These are phyloP conservation scores for Lophochroa leadbeateri DNA, from an alignment of 2,113 vertebrate genomes.

Conservation along the genomic window DNA sequence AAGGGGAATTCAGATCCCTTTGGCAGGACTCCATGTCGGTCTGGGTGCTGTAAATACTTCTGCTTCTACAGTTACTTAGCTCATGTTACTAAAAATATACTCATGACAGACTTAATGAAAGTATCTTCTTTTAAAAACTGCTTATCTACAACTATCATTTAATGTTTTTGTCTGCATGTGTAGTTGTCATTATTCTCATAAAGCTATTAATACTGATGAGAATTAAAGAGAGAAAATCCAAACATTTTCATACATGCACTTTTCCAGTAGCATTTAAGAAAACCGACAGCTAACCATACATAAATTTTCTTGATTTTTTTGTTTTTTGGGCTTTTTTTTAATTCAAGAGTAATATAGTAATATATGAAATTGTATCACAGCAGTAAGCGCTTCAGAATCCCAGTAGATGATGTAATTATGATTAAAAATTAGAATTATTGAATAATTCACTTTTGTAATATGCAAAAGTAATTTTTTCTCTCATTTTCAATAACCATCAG, in stretches of 20 bases:
- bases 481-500: too few relatives aligned
- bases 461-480: too few relatives aligned
- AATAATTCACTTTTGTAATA: too few relatives aligned
- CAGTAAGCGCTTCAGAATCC: too few relatives aligned
- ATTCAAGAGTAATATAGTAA: too few relatives aligned
- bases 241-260: neutral
- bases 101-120: conserved; percentile 42
- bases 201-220: conserved; percentile 65
- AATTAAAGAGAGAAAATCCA: conserved; percentile 53
- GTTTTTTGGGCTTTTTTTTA: too few relatives aligned
- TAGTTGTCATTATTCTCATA: neutral
- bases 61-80: conserved; percentile 62
- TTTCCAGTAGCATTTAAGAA: neutral
- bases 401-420: too few relatives aligned
- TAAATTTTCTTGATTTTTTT: too few relatives aligned
- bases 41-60: conserved; percentile 72
- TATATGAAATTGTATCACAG: too few relatives aligned
- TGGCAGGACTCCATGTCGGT: conserved; percentile 73
- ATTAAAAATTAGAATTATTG: too few relatives aligned
- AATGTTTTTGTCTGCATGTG: conserved; percentile 13
- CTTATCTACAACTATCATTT: conserved; percentile 29
- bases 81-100: conserved; percentile 56
- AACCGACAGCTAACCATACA: too few relatives aligned
- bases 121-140: conserved; percentile 17
- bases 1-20: conserved; percentile 79